Conservation (phyloP, 2,797 vertebrate genomes). For the Syngnathus rostellatus region DNA sequence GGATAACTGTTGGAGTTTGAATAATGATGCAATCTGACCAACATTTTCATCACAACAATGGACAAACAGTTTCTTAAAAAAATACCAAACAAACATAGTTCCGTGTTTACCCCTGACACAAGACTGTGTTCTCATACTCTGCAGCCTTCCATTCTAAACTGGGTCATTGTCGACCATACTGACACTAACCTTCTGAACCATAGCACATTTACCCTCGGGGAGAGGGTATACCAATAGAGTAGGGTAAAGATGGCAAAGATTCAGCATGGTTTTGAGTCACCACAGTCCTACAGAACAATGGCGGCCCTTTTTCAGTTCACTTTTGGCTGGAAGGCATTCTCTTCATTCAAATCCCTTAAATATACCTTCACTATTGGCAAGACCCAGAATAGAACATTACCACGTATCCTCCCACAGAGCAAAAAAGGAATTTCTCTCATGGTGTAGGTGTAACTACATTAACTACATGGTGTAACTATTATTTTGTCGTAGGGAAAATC, state of each 20-base stretch:
- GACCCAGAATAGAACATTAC: constrained; percentile 46
- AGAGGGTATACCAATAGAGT: not conserved
- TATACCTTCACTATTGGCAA: constrained; percentile 34
- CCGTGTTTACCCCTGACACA: too few relatives aligned
- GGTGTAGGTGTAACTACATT: too few relatives aligned
- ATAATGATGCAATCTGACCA: too few relatives aligned
- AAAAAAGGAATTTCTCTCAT: constrained; percentile 1
- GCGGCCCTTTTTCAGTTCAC: constrained; percentile 39
- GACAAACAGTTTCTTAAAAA: too few relatives aligned
- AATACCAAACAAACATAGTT: too few relatives aligned
- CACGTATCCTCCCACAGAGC: constrained; percentile 43
- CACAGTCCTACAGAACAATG: constrained; percentile 13
- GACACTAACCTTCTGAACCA: not conserved
- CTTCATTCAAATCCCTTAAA: constrained; percentile 35
- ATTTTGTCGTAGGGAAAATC: too few relatives aligned
- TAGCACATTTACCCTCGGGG: not conserved
- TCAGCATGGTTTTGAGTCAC: constrained; percentile 4
- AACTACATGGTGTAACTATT: too few relatives aligned
- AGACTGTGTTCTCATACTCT: constrained; percentile 3
- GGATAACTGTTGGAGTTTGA: too few relatives aligned
- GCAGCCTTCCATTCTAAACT: constrained; percentile 21
- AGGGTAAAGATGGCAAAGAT: not conserved
- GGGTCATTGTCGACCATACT: constrained; percentile 1
- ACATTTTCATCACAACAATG: too few relatives aligned
- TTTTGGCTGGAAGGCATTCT: constrained; percentile 38